phyloP scores from a whole-genome alignment of 1,140 invertebrate genomes.

The Heliconius himera region DNA sequence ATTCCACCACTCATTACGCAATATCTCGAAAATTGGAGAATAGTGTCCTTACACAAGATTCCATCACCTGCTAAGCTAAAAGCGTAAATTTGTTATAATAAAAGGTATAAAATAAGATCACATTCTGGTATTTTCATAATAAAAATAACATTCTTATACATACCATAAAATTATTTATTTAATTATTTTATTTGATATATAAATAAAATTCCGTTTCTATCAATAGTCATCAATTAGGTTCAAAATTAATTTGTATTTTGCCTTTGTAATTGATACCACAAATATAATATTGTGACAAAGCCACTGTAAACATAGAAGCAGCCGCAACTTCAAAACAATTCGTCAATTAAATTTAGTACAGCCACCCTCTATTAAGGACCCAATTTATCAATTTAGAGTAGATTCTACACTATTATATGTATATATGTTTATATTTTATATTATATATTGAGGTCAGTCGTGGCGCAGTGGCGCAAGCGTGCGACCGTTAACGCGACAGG shows the following conservation, averaged over 20 bases:
- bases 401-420: neutral
- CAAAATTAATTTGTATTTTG: conserved; percentile 21
- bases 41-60: too few species aligned
- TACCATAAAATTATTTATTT: neutral
- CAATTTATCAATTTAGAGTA: conserved; percentile 11
- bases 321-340: conserved; percentile 33
- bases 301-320: conserved; percentile 22
- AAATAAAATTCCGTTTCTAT: neutral
- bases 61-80: too few species aligned
- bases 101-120: too few species aligned
- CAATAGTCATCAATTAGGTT: conserved; percentile 6
- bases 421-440: neutral
- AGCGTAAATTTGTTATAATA: too few species aligned
- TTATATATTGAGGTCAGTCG: neutral
- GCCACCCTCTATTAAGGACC: conserved; percentile 2
- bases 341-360: conserved; percentile 30
- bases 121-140: neutral
- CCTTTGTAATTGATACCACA: conserved; percentile 25
- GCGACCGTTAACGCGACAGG: too few species aligned
- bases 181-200: neutral
- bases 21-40: too few species aligned
- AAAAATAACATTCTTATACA: neutral
- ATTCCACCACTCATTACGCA: too few species aligned
- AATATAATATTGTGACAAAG: conserved; percentile 31
- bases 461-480: too few species aligned